phyloP scores from a whole-genome alignment of 2,888 invertebrate genomes.

The Lucinisca nassula region DNA sequence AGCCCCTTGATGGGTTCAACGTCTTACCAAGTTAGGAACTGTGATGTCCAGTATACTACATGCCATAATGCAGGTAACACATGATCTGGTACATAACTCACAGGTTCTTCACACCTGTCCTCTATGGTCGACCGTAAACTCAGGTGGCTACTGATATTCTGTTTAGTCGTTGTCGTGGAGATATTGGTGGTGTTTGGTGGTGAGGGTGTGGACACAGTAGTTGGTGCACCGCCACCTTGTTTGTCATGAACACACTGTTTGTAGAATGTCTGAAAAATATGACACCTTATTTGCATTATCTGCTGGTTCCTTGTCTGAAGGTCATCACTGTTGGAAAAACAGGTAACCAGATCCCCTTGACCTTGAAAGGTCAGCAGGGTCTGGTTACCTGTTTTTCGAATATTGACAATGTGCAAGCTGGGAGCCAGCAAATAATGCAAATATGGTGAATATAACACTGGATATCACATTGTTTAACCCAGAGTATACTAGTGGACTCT shows the following conservation, averaged over 20 bases:
- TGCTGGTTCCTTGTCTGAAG: no score
- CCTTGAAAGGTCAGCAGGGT: no score
- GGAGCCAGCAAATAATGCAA: no score
- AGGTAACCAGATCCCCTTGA: no score
- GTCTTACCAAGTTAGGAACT: slow-evolving; percentile 96
- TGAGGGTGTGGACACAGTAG: slow-evolving; percentile 59
- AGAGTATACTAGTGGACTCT: no score
- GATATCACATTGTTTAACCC: no score
- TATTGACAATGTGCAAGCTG: no score
- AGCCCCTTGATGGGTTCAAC: no score
- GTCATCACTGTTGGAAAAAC: no score
- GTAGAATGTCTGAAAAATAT: slow-evolving; percentile 94
- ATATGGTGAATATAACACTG: no score
- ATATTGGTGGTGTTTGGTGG: slow-evolving; percentile 51
- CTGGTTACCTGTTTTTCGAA: no score
- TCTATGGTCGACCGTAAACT: slow-evolving; percentile 24
- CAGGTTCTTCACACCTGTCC: slow-evolving; percentile 92
- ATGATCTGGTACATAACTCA: slow-evolving; percentile 95
- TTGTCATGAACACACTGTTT: slow-evolving; percentile 92
- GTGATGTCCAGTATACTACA: slow-evolving; percentile 99
- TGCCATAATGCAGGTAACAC: slow-evolving; percentile 98
- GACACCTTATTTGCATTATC: no score
- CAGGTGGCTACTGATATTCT: not conserved
- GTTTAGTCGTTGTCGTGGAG: slow-evolving; percentile 70
- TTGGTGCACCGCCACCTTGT: slow-evolving; percentile 45